Evolutionary conservation across 1,140 invertebrate species (phyloP).

Genomic region (Acromyrmex heyeri): DNA sequence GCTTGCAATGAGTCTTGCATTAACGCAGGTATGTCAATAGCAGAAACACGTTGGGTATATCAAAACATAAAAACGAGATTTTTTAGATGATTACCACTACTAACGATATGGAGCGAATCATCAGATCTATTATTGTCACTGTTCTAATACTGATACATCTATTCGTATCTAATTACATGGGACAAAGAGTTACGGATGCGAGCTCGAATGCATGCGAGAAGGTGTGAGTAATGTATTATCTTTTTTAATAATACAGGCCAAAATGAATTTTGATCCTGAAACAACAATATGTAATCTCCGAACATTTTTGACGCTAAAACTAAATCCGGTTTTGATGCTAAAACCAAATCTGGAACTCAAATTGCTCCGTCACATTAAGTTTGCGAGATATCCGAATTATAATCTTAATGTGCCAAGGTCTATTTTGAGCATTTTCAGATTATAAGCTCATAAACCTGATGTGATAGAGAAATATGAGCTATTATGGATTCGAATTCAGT

Average conservation of each 20-base stretch:
- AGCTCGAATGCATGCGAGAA: neutral
- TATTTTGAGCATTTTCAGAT: too few species aligned
- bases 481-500: too few species aligned
- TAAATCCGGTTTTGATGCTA: too few species aligned
- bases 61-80: neutral
- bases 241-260: neutral
- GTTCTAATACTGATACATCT: neutral
- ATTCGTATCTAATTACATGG: conserved; percentile 12
- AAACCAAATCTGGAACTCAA: too few species aligned
- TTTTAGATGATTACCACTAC: conserved; percentile 3
- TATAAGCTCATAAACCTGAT: too few species aligned
- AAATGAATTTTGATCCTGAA: too few species aligned
- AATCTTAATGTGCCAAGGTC: too few species aligned
- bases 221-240: neutral
- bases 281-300: too few species aligned
- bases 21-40: conserved; percentile 19
- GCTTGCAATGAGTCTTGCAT: neutral
- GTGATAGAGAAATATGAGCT: too few species aligned
- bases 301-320: too few species aligned
- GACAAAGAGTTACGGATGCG: neutral
- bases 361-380: too few species aligned
- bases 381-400: too few species aligned
- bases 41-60: neutral
- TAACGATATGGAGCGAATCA: neutral
- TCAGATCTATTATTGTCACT: neutral